These are phyloP conservation scores for Bombylius discolor DNA, from an alignment of 2,888 invertebrate species.

Conservation along the genomic window DNA sequence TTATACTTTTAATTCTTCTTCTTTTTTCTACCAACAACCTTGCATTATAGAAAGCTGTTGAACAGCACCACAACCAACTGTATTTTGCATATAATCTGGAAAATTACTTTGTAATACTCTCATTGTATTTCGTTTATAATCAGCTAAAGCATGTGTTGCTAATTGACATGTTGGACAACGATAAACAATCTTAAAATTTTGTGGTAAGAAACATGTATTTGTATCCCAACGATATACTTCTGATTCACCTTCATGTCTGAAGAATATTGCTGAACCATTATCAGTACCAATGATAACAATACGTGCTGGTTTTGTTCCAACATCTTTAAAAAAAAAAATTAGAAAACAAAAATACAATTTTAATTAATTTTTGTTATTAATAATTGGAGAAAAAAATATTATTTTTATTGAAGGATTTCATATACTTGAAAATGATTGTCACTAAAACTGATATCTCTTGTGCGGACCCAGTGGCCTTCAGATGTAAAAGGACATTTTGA, in stretches of 20 bases:
- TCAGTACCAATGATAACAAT: slow-evolving; percentile 50
- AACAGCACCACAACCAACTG: slow-evolving; percentile 47
- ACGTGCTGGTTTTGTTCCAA: slow-evolving; percentile 44
- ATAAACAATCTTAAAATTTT: slow-evolving; percentile 42
- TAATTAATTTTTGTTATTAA: too few relatives aligned
- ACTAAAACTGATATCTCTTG: too few relatives aligned
- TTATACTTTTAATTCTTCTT: not conserved
- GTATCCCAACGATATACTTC: slow-evolving; percentile 49
- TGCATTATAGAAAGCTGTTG: slow-evolving; percentile 38
- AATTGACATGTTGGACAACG: slow-evolving; percentile 40
- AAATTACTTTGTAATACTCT: slow-evolving; percentile 50
- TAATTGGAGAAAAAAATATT: not conserved
- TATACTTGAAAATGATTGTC: too few relatives aligned
- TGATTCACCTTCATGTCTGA: slow-evolving; percentile 44
- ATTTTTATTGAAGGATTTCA: not conserved
- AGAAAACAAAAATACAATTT: not conserved
- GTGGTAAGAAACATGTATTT: slow-evolving; percentile 32
- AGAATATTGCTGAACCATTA: slow-evolving; percentile 45
- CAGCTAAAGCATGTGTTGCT: slow-evolving; percentile 46
- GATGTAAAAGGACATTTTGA: too few relatives aligned
- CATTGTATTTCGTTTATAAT: slow-evolving; percentile 43
- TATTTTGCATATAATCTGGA: slow-evolving; percentile 47
- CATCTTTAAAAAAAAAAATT: slow-evolving; percentile 26
- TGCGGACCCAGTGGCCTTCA: too few relatives aligned
- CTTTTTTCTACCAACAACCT: slow-evolving; percentile 13